These are phyloP conservation scores for Gila orcuttii DNA, from an alignment of 2,113 vertebrate species.

Conservation along the genomic window DNA sequence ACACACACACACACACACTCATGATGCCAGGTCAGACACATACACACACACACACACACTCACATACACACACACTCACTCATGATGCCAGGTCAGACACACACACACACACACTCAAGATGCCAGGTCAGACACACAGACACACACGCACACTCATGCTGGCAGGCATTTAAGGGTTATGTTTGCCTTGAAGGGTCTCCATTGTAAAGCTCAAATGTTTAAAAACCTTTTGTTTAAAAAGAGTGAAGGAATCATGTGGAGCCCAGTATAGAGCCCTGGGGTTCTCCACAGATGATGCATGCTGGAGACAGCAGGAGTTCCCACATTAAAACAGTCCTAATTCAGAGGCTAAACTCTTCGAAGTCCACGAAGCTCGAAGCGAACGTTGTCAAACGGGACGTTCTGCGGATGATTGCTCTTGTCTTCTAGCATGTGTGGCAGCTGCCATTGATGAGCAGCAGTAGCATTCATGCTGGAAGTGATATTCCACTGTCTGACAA, in stretches of 20 bases:
- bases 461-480: too few relatives aligned
- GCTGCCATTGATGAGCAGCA: too few relatives aligned
- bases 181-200: neutral
- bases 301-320: neutral
- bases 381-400: too few relatives aligned
- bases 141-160: neutral
- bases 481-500: too few relatives aligned
- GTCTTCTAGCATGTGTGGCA: too few relatives aligned
- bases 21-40: constrained; percentile 32
- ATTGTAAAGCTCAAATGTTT: neutral
- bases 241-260: neutral
- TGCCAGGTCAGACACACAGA: too few relatives aligned
- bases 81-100: constrained; percentile 35
- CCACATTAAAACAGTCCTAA: neutral
- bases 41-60: neutral
- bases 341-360: neutral
- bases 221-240: neutral
- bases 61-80: constrained; percentile 29
- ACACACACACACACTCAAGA: neutral
- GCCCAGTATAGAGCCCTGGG: neutral
- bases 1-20: constrained; percentile 36
- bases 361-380: too few relatives aligned
- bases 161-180: too few relatives aligned
- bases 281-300: neutral
- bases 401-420: too few relatives aligned